Evolutionary conservation across 2,888 invertebrate species (phyloP).

Genomic region (Cosmia pyralina): DNA sequence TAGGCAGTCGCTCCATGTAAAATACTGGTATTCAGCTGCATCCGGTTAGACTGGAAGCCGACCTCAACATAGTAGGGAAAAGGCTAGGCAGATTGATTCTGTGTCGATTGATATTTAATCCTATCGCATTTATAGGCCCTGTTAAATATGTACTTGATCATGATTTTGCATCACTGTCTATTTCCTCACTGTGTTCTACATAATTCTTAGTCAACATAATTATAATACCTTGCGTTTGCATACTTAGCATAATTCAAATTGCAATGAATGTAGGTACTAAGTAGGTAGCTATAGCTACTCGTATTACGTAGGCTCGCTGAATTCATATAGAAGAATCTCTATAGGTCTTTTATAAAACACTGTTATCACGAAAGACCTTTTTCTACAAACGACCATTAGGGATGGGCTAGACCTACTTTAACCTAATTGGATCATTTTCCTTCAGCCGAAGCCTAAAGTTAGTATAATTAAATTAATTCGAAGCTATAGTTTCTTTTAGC

Average conservation of each 20-base stretch:
- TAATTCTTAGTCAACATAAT: background rate
- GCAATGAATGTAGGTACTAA: background rate
- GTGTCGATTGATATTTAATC: background rate
- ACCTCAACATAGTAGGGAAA: no score
- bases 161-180: background rate
- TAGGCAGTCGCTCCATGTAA: no score
- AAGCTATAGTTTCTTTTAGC: background rate
- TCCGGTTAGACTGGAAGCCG: no score
- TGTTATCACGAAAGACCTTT: background rate
- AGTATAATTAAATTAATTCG: conserved; percentile 4
- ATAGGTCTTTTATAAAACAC: background rate
- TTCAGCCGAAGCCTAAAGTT: background rate
- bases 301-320: background rate
- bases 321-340: no score
- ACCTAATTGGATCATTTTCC: conserved; percentile 35
- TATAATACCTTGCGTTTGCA: background rate
- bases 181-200: background rate
- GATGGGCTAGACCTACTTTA: conserved; percentile 23
- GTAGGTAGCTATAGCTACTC: background rate
- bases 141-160: background rate
- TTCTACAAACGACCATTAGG: conserved; percentile 20
- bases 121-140: background rate
- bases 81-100: no score
- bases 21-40: no score
- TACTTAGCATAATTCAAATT: conserved; percentile 1